These are phyloP conservation scores for chimpanzee (Pan troglodytes) DNA, from an alignment of 2,113 vertebrate genomes.

Conservation along the genomic window DNA sequence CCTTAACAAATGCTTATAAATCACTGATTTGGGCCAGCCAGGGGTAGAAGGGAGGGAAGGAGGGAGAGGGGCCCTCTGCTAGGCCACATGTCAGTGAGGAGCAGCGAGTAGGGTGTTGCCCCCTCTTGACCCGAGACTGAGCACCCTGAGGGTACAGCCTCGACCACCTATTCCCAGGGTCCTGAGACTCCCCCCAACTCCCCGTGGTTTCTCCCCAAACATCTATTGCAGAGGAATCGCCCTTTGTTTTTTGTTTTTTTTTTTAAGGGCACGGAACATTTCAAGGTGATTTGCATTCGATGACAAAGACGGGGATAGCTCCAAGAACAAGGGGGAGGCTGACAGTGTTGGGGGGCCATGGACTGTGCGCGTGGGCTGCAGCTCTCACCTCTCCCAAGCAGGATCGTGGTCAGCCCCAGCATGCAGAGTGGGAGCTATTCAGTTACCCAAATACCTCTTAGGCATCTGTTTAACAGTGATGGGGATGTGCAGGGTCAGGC, in stretches of 20 bases:
- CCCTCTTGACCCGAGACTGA: not conserved
- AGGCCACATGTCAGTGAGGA: not conserved
- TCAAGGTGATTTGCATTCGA: not conserved
- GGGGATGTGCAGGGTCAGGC: not conserved
- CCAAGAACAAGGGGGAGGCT: not conserved
- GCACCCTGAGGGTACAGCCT: not conserved
- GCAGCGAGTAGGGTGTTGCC: too few relatives aligned
- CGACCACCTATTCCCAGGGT: too few relatives aligned
- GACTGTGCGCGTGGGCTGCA: not conserved
- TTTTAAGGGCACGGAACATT: not conserved
- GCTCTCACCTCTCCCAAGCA: not conserved
- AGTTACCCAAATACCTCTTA: not conserved
- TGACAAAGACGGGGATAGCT: not conserved
- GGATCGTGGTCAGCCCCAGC: not conserved
- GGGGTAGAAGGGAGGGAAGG: not conserved
- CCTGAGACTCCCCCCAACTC: too few relatives aligned
- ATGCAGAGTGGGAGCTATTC: rapidly evolving
- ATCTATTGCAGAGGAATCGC: not conserved
- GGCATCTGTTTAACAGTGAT: not conserved
- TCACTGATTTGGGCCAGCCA: not conserved
- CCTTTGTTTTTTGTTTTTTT: too few relatives aligned
- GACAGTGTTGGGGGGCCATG: rapidly evolving
- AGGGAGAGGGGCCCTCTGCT: not conserved
- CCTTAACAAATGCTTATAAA: constrained; percentile 24
- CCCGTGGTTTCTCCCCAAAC: not conserved